Conservation (phyloP, 2,888 invertebrate genomes). For the Perizoma affinitatum region DNA sequence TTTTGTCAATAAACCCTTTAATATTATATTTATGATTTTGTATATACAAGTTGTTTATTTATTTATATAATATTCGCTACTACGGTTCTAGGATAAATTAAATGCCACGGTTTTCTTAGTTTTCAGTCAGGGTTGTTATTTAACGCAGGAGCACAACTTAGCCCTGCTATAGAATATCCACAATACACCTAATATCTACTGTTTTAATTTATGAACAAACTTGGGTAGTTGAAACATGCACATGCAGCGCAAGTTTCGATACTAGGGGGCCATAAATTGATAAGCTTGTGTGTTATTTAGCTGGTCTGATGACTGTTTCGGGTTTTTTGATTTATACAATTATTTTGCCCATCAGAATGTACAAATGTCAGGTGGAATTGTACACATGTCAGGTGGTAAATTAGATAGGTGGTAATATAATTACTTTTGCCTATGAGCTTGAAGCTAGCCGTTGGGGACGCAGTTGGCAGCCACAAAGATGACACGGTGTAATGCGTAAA, state of each 20-base stretch:
- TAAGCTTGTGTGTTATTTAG: slow-evolving; percentile 68
- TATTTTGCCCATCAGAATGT: neutral
- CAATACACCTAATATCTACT: slow-evolving; percentile 52
- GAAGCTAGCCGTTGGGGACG: too few species aligned
- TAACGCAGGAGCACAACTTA: neutral
- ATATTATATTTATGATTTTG: too few species aligned
- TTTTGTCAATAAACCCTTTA: too few species aligned
- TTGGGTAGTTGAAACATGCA: slow-evolving; percentile 68
- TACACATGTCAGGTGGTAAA: too few species aligned
- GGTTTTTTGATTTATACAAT: slow-evolving; percentile 42
- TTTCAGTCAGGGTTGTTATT: neutral
- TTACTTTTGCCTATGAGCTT: too few species aligned
- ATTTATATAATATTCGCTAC: too few species aligned
- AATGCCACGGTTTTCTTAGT: neutral
- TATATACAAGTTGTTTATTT: too few species aligned
- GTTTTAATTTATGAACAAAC: slow-evolving; percentile 78
- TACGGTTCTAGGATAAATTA: too few species aligned
- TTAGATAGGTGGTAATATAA: too few species aligned
- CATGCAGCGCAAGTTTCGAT: slow-evolving; percentile 73
- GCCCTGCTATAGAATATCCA: slow-evolving; percentile 25
- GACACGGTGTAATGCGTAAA: too few species aligned
- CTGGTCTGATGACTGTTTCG: slow-evolving; percentile 45
- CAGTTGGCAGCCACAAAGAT: too few species aligned
- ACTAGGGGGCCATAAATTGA: slow-evolving; percentile 77
- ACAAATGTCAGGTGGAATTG: too few species aligned